Evolutionary conservation across 2,113 vertebrate genomes (phyloP).

Genomic region (Cricetomys ansorgei): DNA sequence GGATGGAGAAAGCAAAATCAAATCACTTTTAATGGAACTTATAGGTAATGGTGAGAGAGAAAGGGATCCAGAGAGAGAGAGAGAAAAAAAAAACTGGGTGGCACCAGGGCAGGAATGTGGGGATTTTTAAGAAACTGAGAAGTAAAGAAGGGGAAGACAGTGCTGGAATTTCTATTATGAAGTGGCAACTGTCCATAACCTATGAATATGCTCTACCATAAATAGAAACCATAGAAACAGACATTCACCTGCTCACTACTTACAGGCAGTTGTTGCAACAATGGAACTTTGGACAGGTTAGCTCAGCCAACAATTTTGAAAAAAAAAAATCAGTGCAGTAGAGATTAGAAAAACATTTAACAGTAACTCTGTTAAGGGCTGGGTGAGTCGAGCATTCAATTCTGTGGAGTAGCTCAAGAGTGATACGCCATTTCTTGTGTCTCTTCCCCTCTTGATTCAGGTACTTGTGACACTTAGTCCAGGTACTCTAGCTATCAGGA

Average conservation of each 20-base stretch:
- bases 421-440: conserved; percentile 21
- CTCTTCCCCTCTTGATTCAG: not conserved
- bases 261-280: conserved; percentile 81
- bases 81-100: not conserved
- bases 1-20: conserved; percentile 46
- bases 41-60: conserved; percentile 1
- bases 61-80: not conserved
- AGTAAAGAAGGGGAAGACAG: not conserved
- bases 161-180: conserved; percentile 38
- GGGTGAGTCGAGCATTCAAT: not conserved
- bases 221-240: conserved; percentile 82
- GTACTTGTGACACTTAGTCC: not conserved
- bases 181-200: conserved; percentile 7
- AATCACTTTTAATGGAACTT: conserved; percentile 6
- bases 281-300: conserved; percentile 64
- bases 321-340: not conserved
- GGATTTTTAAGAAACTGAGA: not conserved
- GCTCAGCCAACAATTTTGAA: not conserved
- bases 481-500: not conserved
- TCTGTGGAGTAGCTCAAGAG: not conserved
- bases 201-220: conserved; percentile 69
- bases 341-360: conserved; percentile 13
- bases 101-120: not conserved
- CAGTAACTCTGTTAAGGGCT: not conserved
- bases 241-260: conserved; percentile 79